Conservation (phyloP, 2,888 invertebrate species). For the Melanophora roralis region DNA sequence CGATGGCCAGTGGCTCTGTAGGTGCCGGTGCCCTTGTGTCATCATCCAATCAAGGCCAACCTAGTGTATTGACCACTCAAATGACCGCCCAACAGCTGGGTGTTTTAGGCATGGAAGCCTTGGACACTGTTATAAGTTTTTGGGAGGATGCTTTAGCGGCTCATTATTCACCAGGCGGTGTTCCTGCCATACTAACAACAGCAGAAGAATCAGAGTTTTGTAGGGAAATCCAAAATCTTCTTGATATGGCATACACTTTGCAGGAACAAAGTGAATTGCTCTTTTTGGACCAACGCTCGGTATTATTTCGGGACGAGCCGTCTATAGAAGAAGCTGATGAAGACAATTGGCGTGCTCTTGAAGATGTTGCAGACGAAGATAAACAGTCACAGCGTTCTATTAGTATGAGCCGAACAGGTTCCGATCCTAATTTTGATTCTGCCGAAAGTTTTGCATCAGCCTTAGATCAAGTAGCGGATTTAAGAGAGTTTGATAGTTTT, state of each 20-base stretch:
- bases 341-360: conserved; percentile 65
- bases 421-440: conserved; percentile 85
- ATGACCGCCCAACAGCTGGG: conserved; percentile 92
- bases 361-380: conserved; percentile 67
- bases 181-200: conserved; percentile 83
- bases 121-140: conserved; percentile 93
- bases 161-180: conserved; percentile 80
- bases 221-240: conserved; percentile 86
- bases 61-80: conserved; percentile 78
- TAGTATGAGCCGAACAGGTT: conserved; percentile 73
- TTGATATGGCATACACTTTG: conserved; percentile 90
- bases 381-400: conserved; percentile 70
- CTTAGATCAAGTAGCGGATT: conserved; percentile 92
- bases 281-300: conserved; percentile 92
- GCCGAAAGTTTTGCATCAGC: conserved; percentile 98
- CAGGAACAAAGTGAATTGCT: conserved; percentile 92
- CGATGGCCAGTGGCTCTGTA: conserved; percentile 83
- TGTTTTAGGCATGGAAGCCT: conserved; percentile 94
- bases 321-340: conserved; percentile 78
- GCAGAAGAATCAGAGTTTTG: conserved; percentile 92
- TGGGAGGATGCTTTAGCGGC: conserved; percentile 96
- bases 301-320: conserved; percentile 88
- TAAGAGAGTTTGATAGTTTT: conserved; percentile 92
- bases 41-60: conserved; percentile 50
- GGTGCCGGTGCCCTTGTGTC: conserved; percentile 76